Evolutionary conservation across 2,797 vertebrate species (phyloP), one percentile per base, ranked within the genome.

Genomic region (Cirrhinus molitorella): DNA sequence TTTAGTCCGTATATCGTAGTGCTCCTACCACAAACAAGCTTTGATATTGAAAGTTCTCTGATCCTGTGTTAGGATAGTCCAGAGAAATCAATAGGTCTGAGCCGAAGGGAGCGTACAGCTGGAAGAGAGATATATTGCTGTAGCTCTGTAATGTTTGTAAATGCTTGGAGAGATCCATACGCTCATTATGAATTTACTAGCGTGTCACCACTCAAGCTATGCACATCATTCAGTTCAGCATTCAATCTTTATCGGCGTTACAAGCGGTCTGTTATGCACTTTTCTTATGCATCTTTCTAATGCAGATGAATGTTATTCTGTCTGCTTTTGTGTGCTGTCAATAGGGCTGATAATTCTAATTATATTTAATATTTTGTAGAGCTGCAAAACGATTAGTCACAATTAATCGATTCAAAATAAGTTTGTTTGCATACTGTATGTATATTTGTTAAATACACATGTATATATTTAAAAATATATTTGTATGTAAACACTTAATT

Each of bases 71-170:
- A 21, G 28, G 51, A 45, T 40, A 80, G 51, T 79, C 43, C 43
- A 55, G 71, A 59, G 79, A 78, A 84, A 84, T 86, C 85, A 31
- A 71, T 81, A 53, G 13, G 19, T 31, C 72, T 6, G 65, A 25
- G 11, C 72, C 19, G 17, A 21, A 70, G 59, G 43, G 59, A 73
- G 31, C 49, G 21, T 61, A 59, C 61, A 45, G 43, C 63, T 55
- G 77, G 61, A 65, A 57, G 43, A 65, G 57, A 55, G 72, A 43
- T 43, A n/a, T 55, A 74, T 37, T 65, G 66, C 80, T 61, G 43
- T 53, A 43, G 31, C 28, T n/a, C 51, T 49, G 5, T 76, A 75
- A 76, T 67, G 80, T 57, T 57, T 82, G 59, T 23, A n/a, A 79
- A 74, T 43, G 71, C 53, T 80, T 75, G n/a, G 76, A 80, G 34